Base-by-base conservation (phyloP, 2,797 vertebrate genomes). In the Urosaurus nigricauda region DNA sequence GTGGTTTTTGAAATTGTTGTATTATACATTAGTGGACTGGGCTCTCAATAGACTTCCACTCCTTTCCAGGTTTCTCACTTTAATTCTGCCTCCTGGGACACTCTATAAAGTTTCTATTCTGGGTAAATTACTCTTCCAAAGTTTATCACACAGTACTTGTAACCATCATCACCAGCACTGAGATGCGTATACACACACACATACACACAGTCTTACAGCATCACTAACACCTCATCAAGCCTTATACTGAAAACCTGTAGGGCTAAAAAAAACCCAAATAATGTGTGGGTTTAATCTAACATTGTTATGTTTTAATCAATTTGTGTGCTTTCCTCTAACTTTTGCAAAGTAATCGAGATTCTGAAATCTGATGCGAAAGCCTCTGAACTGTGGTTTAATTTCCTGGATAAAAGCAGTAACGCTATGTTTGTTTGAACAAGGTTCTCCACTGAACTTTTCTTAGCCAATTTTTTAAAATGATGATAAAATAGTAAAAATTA, bases 11-110 rank as follows among this genome's bases (percentile, higher is more conserved):
- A 63, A 84, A 88, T 53, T 79, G 73, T 90, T 83, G 40, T 88
- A 88, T 83, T 90, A 78, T 87, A 89, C 81, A 26, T 73, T 84
- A 93, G 93, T 74, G 89, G 86, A 92, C 51, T 77, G 37, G 68
- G 75, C 47, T 92, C 89, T 86, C 89, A 88, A 74, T 0, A 88
- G 51, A 77, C 60, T 87, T 19, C 82, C 85, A 65, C 92, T 90
- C 43, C 88, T 91, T 84, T 89, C 83, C 84, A 88, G 77, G 14
- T 87, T 92, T 95, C 91, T 92, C 89, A 85, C 75, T 91, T 90
- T 77, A 90, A 88, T 70, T n/a, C 90, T 21, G 9, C 70, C 79
- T 93, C 88, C 84, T 86, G 89, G 90, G 86, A 89, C 88, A 92
- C n/a, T 80, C 89, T 35, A 79, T n/a, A 43, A 86, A 88, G 68